Evolutionary conservation across 2,888 invertebrate genomes (phyloP).

Genomic region (Oligia latruncula): DNA sequence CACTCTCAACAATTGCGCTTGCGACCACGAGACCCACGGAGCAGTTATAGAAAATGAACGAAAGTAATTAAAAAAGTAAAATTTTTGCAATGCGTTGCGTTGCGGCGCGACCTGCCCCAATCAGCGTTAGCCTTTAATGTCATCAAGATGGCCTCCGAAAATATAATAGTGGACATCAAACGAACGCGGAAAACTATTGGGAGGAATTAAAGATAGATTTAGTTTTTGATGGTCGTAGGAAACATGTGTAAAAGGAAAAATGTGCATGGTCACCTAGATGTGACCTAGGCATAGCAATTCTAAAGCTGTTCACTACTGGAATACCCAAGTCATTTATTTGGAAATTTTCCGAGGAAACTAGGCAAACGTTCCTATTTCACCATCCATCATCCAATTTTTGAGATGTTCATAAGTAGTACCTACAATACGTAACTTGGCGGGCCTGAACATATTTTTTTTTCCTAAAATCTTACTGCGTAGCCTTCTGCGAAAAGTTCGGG

Average conservation of each 20-base stretch:
- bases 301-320: neutral
- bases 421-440: too few species aligned
- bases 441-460: too few species aligned
- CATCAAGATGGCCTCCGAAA: constrained; percentile 14
- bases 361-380: neutral
- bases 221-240: neutral
- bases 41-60: neutral
- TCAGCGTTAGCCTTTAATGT: neutral
- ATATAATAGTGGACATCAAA: constrained; percentile 9
- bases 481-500: too few species aligned
- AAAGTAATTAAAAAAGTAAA: neutral
- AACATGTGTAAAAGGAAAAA: constrained; percentile 22
- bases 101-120: neutral
- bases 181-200: constrained; percentile 10
- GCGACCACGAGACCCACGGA: neutral
- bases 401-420: neutral
- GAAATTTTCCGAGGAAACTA: neutral
- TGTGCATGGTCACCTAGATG: neutral
- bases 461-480: too few species aligned
- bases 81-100: neutral
- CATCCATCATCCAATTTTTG: neutral
- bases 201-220: neutral
- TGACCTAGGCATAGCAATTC: constrained; percentile 5
- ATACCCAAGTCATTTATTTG: constrained; percentile 1
- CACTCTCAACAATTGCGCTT: neutral